Evolutionary conservation across 2,113 vertebrate species (phyloP), one percentile per base, ranked within the genome.

Genomic region (Perca schrenkii): DNA sequence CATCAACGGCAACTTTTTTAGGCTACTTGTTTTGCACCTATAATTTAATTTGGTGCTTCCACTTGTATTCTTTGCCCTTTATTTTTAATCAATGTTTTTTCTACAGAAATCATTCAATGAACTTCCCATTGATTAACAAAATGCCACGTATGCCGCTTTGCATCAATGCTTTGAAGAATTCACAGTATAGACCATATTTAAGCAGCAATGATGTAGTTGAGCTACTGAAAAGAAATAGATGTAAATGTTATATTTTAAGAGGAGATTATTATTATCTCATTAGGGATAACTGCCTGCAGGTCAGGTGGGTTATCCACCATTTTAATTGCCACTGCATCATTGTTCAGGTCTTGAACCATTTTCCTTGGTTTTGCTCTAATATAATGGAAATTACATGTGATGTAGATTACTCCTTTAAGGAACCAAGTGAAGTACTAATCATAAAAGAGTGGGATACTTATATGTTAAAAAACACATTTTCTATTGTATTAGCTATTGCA

Each of bases 261-360:
- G 13, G 50, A 84, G 70, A 80, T 86, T 80, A 78, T 82, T 81
- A 83, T 89, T 86, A 83, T 91, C 82, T 86, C 77, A 87, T 89
- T 89, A 85, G 75, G 85, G 74, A 84, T 88, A 88, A 89, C 78
- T 65, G 70, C 80, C 83, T 85, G 79, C 70, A 67, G 91, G 86
- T 89, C 86, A 86, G 25, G 57, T 79, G 80, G 86, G 84, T 85
- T 88, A 89, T 86, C 84, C 71, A 36, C 73, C 79, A 77, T 82
- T 83, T 90, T 88, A 91, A 88, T 92, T 90, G 80, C 78, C 80
- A 63, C 66, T 82, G 80, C 77, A 83, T 87, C 79, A 78, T 71
- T 87, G 69, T 88, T 84, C 73, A 80, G 77, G 31, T 73, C 69
- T 91, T 90, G 36, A 69, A 82, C 84, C 70, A 31, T 83, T 81